Evolutionary conservation across 2,888 invertebrate genomes (phyloP).

Genomic region (Colletes collaris): DNA sequence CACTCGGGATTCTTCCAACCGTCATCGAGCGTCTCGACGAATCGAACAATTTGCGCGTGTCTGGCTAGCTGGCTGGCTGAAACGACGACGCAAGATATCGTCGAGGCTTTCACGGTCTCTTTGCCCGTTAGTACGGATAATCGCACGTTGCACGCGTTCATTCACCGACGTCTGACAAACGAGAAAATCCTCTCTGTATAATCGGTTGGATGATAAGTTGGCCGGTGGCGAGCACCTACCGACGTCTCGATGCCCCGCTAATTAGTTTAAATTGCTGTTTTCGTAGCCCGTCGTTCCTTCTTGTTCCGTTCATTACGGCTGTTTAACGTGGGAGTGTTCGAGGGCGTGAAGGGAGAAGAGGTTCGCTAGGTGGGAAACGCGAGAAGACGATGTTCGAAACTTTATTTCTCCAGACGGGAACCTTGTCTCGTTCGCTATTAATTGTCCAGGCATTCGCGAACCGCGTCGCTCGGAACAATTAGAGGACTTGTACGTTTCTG

Average conservation of each 20-base stretch:
- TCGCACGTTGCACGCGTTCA: slow-evolving; percentile 35
- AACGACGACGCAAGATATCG: no score
- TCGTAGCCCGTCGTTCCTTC: not conserved
- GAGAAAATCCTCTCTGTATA: slow-evolving; percentile 47
- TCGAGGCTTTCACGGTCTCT: no score
- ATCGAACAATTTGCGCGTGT: not conserved
- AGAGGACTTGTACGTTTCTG: not conserved
- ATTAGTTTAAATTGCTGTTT: slow-evolving; percentile 49
- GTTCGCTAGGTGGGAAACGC: slow-evolving; percentile 13
- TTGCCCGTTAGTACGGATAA: no score
- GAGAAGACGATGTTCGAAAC: no score
- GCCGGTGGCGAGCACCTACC: not conserved
- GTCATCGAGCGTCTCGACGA: slow-evolving; percentile 26
- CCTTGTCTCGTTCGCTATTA: not conserved
- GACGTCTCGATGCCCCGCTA: slow-evolving; percentile 29
- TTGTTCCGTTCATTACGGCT: slow-evolving; percentile 7
- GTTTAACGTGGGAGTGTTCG: slow-evolving; percentile 17
- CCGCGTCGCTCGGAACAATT: not conserved
- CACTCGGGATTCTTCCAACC: slow-evolving; percentile 34
- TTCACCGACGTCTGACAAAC: slow-evolving; percentile 62
- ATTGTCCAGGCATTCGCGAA: not conserved
- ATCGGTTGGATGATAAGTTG: slow-evolving; percentile 46
- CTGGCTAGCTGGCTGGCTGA: no score
- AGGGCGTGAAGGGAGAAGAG: slow-evolving; percentile 6
- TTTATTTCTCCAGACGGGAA: no score